Percentiles rank a stretch among this genome's conserved stretches.
These are phyloP conservation scores for Neria commutata DNA, from an alignment of 2,888 invertebrate genomes.

Conservation along the genomic window DNA sequence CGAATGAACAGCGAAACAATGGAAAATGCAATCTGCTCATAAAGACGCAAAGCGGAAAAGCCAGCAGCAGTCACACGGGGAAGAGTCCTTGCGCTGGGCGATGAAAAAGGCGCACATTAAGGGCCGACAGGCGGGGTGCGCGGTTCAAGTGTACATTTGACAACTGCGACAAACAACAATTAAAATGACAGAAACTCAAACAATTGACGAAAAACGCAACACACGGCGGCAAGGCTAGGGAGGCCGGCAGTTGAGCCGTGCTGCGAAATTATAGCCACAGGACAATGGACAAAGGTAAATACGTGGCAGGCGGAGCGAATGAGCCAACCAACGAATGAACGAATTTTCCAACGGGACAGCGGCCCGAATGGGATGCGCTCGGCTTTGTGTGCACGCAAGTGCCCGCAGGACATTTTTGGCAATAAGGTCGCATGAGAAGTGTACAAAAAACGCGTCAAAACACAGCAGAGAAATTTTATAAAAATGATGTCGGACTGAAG, in stretches of 20 bases:
- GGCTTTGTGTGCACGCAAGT: slow-evolving; percentile 36
- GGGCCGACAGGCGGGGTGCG: too few species aligned
- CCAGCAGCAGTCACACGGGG: too few species aligned
- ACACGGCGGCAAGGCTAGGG: neutral
- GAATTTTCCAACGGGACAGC: neutral
- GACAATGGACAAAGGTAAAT: slow-evolving; percentile 31
- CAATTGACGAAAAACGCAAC: slow-evolving; percentile 26
- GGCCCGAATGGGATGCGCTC: neutral
- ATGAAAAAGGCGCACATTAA: too few species aligned
- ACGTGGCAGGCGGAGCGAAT: too few species aligned
- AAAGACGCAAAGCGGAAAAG: too few species aligned
- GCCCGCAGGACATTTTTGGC: slow-evolving; percentile 45
- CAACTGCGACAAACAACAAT: slow-evolving; percentile 56
- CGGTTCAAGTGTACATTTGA: slow-evolving; percentile 47
- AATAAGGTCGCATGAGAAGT: slow-evolving; percentile 22
- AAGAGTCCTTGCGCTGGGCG: too few species aligned
- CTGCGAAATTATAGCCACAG: slow-evolving; percentile 46
- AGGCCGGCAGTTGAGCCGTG: too few species aligned
- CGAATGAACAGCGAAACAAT: too few species aligned
- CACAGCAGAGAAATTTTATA: neutral
- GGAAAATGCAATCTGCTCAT: too few species aligned
- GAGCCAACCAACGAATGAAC: too few species aligned
- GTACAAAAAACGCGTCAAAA: neutral
- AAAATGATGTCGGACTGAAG: neutral
- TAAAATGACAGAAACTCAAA: slow-evolving; percentile 48